Base-by-base conservation (phyloP, 2,888 invertebrate species). In the Diaphora mendica region DNA sequence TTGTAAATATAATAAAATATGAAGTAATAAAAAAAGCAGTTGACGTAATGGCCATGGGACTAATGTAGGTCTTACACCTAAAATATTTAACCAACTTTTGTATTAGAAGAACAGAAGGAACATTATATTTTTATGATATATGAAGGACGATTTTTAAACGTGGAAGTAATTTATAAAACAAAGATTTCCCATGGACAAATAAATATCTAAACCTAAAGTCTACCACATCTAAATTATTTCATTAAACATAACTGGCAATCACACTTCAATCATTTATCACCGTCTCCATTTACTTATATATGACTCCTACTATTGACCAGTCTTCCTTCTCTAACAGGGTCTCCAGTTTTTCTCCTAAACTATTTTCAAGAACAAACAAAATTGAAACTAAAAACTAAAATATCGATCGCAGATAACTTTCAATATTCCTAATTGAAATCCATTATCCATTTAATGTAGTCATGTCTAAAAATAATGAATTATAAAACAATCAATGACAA, bases 401-500 rank as follows among this genome's bases (percentile, higher is more conserved):
- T 48, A 20, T 48, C 20, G 48, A 48, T 48, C 20, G 1, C 42
- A 13, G 26, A 66, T 66, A 30, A 26, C 11, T 39, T 71, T 65
- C 26, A 65, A 71, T 65, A 15, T 30, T 26, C 51, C 17, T 35
- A 65, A 65, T 65, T 20, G 30, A 68, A 69, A 77, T 65, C 20
- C 3, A 51, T 71, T 55, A 65, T 23, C 23, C 9, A n/a, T 51
- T 13, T 15, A 9, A 69, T 68, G 23, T 23, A 70, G 4, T 55
- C 26, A 13, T 30, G 17, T 17, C 55, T 8, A 26, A 72, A 71
- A 73, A 20, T 51, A 76, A 75, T 42, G 0, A 77, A 78, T 77
- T 71, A 77, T 76, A 77, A 73, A 64, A n/a, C 70, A 72, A 76
- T 77, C 76, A 76, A 76, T 64, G 73, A 77, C 71, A 77, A 66